These are phyloP conservation scores for Chrysomela aeneicollis DNA, from an alignment of 2,888 invertebrate genomes.

Conservation along the genomic window DNA sequence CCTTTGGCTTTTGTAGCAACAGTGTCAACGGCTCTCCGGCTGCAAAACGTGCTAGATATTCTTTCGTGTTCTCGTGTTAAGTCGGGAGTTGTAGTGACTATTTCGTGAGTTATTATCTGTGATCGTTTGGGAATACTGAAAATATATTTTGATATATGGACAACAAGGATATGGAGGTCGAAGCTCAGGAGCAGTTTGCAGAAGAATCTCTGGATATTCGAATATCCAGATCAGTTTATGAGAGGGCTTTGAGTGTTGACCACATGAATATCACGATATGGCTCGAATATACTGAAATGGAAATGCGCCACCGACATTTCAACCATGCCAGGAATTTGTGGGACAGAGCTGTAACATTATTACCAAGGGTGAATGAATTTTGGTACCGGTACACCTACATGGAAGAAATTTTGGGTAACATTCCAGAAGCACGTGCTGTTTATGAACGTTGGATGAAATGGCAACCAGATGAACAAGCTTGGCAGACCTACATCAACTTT, in stretches of 20 bases:
- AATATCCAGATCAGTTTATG: slow-evolving; percentile 93
- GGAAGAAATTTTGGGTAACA: slow-evolving; percentile 99
- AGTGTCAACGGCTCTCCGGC: too few relatives aligned
- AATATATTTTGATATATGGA: too few relatives aligned
- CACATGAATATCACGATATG: slow-evolving; percentile 96
- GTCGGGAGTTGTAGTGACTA: too few relatives aligned
- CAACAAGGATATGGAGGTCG: too few relatives aligned
- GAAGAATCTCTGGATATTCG: slow-evolving; percentile 98
- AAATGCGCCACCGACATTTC: slow-evolving; percentile 90
- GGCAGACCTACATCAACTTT: slow-evolving; percentile 99
- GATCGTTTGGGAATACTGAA: too few relatives aligned
- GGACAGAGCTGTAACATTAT: slow-evolving; percentile 96
- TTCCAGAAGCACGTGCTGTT: slow-evolving; percentile 86
- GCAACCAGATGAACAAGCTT: slow-evolving; percentile 99
- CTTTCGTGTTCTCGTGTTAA: too few relatives aligned
- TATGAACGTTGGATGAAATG: slow-evolving; percentile 99
- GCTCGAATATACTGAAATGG: slow-evolving; percentile 99
- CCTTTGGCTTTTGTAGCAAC: too few relatives aligned
- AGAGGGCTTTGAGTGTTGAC: slow-evolving; percentile 96
- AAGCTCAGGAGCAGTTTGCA: too few relatives aligned
- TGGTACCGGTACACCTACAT: slow-evolving; percentile 99
- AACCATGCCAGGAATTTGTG: slow-evolving; percentile 98
- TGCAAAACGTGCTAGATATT: too few relatives aligned
- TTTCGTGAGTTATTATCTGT: too few relatives aligned
- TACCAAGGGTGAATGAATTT: slow-evolving; percentile 97